Base-by-base conservation (phyloP, 2,888 invertebrate genomes). In the Sarcophaga rosellei region DNA sequence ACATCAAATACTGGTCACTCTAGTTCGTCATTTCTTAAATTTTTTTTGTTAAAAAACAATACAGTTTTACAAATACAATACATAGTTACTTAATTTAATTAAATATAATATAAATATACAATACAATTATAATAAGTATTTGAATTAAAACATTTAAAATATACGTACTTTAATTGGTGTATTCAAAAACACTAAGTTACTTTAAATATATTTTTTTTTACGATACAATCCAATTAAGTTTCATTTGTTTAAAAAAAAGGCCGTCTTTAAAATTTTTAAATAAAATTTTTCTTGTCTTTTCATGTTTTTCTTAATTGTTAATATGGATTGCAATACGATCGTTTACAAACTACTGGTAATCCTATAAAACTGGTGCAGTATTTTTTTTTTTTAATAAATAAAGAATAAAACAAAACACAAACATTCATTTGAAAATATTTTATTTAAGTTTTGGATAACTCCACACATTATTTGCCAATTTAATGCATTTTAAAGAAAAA, bases 101-200 rank as follows among this genome's bases (percentile, higher is more conserved):
- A 8, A 35, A 35, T 35, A 35, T 35, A 35, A 35, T 35, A 47
- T 81, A 69, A 44, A 75, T 47, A 70, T 72, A 72, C 25, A 62
- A 35, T 35, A 35, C 35, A 35, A 35, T 35, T 35, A 35, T 35
- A 35, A 35, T 35, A 35, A 35, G 8, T 70, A 65, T 23, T 62
- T 74, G 61, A 35, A 35, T 69, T 72, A 81, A 86, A 83, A 81
- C 65, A 78, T 76, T 35, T 86, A 76, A 70, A 84, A 75, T 61
- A 75, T 82, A 20, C 8, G 6, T 35, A 35, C 8, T 8, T 12
- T 77, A 84, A 79, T 84, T 85, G 81, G 75, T 86, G 84, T 84
- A 78, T 81, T 74, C 74, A n/a, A 62, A 35, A 84, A 84, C 81
- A 81, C 62, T 78, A 81, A 84, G 25, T 86, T 81, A 84, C 53